phyloP scores from a whole-genome alignment of 2,113 vertebrate species.

The Cephalopholis sonnerati region DNA sequence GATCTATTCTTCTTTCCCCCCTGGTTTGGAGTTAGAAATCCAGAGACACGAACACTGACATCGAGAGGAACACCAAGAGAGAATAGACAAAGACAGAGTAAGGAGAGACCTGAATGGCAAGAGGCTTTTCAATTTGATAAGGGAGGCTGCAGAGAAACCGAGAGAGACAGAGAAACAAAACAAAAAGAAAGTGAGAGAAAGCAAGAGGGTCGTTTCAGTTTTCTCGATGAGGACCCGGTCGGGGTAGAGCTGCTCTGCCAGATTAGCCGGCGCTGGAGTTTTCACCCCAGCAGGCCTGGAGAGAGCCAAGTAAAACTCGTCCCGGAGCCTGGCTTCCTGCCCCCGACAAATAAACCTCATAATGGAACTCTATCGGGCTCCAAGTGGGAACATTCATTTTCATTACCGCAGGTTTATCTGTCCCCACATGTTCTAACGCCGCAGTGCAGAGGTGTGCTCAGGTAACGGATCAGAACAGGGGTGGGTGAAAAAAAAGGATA shows the following conservation, averaged over 20 bases:
- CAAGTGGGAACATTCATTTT: slow-evolving; percentile 72
- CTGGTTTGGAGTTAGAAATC: not conserved
- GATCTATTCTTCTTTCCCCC: not conserved
- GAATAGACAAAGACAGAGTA: not conserved
- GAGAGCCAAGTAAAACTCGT: slow-evolving; percentile 52
- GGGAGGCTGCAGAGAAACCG: not conserved
- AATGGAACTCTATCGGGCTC: slow-evolving; percentile 64
- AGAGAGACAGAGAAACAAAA: slow-evolving; percentile 34
- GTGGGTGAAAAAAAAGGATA: slow-evolving; percentile 4
- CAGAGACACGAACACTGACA: not conserved
- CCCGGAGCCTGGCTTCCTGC: slow-evolving; percentile 48
- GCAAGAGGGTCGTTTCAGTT: slow-evolving; percentile 13
- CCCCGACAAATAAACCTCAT: slow-evolving; percentile 65
- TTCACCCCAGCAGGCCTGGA: slow-evolving; percentile 35
- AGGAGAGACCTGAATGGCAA: not conserved
- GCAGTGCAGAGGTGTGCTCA: slow-evolving; percentile 52
- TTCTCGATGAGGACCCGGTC: slow-evolving; percentile 1
- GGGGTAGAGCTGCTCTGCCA: slow-evolving; percentile 35
- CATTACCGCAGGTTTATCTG: slow-evolving; percentile 68
- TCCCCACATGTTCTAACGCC: slow-evolving; percentile 47
- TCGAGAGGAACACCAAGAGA: slow-evolving; percentile 10
- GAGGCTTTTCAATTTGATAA: slow-evolving; percentile 36
- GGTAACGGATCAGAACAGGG: slow-evolving; percentile 26
- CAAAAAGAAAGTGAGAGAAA: slow-evolving; percentile 32
- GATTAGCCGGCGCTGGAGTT: slow-evolving; percentile 19